Evolutionary conservation across 2,797 vertebrate genomes (phyloP), one percentile per base, ranked within the genome.

Genomic region (Pteronotus mesoamericanus): DNA sequence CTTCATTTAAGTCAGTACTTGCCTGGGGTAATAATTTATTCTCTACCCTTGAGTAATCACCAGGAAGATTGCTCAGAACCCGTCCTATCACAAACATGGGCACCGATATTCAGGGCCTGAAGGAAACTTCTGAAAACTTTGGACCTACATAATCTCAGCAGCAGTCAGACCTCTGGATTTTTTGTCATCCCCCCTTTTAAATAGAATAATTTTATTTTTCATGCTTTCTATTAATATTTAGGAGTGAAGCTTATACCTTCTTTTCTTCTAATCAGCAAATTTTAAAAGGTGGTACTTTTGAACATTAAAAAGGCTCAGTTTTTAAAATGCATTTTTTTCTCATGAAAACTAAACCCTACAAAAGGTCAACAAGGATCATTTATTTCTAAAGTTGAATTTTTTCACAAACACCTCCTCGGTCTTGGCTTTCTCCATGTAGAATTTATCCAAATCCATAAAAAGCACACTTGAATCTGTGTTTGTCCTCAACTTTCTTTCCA

Each of bases 1-100:
- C 97, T 98, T 98, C 95, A 96, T 98, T 97, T 96, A 96, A 98
- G 93, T 94, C 21, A 8, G 89, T 95, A 95, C 95, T 97, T 97
- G 97, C 97, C 97, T 98, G 89, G 96, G 89, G 89, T 95, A 97
- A 97, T 97, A 97, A 97, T 98, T 97, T 98, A 97, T 97, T 96
- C 96, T 96, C 91, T 18, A 61, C 95, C 97, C 97, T 96, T 93
- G 96, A 97, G 91, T 95, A 98, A 97, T 98, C 97, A 96, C 91
- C 21, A n/a, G 95, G 86, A 96, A 97, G 97, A 98, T 97, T 96
- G 95, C 96, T 93, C 94, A 6, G 89, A 95, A 96, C 83, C 96
- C 86, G 89, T 57, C 89, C 97, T 84, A 61, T 95, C 78, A 42
- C 94, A 96, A 90, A 95, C 86, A 86, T 46, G 86, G 96, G 66